Conservation (phyloP, 2,888 invertebrate species). For the Xestobium rufovillosum region DNA sequence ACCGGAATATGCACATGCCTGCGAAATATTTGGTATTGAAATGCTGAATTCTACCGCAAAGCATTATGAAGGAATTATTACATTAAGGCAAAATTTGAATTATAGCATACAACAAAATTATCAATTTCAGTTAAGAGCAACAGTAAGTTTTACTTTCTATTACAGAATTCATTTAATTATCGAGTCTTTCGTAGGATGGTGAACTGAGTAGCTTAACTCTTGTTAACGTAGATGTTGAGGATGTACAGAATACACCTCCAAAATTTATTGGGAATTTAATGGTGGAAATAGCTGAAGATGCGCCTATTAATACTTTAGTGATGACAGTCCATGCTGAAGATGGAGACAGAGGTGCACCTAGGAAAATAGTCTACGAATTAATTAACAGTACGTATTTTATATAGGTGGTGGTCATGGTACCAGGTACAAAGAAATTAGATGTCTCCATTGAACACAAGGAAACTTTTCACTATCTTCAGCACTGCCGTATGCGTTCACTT, state of each 20-base stretch:
- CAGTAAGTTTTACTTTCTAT: slow-evolving; percentile 50
- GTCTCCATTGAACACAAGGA: neutral
- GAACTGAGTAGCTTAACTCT: slow-evolving; percentile 62
- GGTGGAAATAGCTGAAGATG: slow-evolving; percentile 73
- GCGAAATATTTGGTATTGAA: slow-evolving; percentile 61
- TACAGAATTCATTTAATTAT: neutral
- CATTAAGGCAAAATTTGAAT: slow-evolving; percentile 62
- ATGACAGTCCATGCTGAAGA: slow-evolving; percentile 75
- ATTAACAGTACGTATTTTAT: slow-evolving; percentile 63
- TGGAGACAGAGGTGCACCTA: slow-evolving; percentile 75
- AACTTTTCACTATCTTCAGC: too few species aligned
- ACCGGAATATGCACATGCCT: slow-evolving; percentile 61
- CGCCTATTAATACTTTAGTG: slow-evolving; percentile 73
- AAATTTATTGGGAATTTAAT: slow-evolving; percentile 73
- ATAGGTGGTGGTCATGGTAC: too few species aligned
- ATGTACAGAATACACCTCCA: slow-evolving; percentile 83
- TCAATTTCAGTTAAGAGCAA: slow-evolving; percentile 67
- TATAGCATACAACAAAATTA: slow-evolving; percentile 73
- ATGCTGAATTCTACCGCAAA: slow-evolving; percentile 57
- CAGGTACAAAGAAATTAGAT: neutral
- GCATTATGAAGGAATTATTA: slow-evolving; percentile 63
- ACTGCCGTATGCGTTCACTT: too few species aligned
- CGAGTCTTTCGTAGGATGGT: slow-evolving; percentile 58
- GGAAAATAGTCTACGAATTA: slow-evolving; percentile 70
- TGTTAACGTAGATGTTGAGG: slow-evolving; percentile 71